These are phyloP conservation scores for Melanotaenia maccullochi DNA, from an alignment of 2,797 vertebrate genomes.

Conservation along the genomic window DNA sequence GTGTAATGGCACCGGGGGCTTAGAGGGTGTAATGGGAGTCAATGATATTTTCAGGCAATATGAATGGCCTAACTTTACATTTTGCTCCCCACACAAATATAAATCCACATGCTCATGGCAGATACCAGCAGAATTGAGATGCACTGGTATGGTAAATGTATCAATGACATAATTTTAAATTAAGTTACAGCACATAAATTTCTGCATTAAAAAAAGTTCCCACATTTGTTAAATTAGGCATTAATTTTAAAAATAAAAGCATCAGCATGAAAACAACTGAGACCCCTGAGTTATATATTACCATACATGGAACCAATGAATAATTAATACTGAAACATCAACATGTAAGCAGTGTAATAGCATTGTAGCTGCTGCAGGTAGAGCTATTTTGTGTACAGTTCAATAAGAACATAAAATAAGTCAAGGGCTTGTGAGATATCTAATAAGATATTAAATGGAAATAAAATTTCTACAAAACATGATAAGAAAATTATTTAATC, in stretches of 20 bases:
- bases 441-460: neutral
- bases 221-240: neutral
- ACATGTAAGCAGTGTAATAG: neutral
- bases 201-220: neutral
- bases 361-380: neutral
- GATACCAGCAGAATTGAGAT: neutral
- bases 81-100: conserved; percentile 38
- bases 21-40: conserved; percentile 73
- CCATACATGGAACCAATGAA: neutral
- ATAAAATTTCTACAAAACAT: neutral
- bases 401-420: neutral
- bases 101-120: conserved; percentile 4
- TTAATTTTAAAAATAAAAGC: neutral
- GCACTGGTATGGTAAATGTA: neutral
- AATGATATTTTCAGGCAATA: conserved; percentile 69
- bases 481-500: neutral
- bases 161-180: neutral
- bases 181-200: neutral
- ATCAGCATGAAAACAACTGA: neutral
- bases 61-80: conserved; percentile 55
- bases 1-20: conserved; percentile 62
- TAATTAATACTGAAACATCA: neutral
- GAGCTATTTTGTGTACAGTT: neutral
- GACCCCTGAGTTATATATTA: neutral
- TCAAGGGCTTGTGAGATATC: neutral